phyloP scores from a whole-genome alignment of 2,113 vertebrate genomes.

The Tragelaphus buxtoni region DNA sequence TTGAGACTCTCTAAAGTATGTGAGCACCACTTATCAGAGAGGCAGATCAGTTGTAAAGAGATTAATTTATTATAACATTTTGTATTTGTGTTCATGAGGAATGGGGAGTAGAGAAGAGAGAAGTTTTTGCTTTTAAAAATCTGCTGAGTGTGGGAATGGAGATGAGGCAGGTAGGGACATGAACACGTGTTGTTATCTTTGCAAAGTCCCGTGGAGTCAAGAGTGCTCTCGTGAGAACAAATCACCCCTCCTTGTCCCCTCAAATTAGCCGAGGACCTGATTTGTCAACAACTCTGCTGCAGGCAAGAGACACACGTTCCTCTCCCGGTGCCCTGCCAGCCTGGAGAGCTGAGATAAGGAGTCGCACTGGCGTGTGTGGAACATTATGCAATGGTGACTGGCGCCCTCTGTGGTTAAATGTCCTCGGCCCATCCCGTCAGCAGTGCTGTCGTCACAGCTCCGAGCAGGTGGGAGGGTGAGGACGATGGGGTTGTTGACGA shows the following conservation, averaged over 20 bases:
- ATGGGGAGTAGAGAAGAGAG: not conserved
- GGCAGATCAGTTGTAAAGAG: not conserved
- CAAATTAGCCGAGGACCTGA: slow-evolving; percentile 2
- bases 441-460: slow-evolving; percentile 23
- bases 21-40: not conserved
- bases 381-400: slow-evolving; percentile 20
- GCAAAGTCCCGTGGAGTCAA: not conserved
- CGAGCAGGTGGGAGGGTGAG: not conserved
- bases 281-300: slow-evolving; percentile 46
- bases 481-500: not conserved
- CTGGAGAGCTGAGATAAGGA: slow-evolving; percentile 1
- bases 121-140: slow-evolving; percentile 20
- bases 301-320: not conserved
- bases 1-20: not conserved
- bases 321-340: not conserved
- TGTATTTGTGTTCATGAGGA: not conserved
- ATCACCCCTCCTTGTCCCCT: slow-evolving; percentile 53
- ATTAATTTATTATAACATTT: not conserved
- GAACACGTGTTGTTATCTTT: not conserved
- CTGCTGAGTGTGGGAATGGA: not conserved
- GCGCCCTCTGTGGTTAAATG: slow-evolving; percentile 53
- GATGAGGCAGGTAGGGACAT: not conserved
- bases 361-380: not conserved
- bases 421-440: slow-evolving; percentile 11
- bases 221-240: not conserved